Evolutionary conservation across 1,140 invertebrate genomes (phyloP).

Genomic region (Sminthurinus signatus): DNA sequence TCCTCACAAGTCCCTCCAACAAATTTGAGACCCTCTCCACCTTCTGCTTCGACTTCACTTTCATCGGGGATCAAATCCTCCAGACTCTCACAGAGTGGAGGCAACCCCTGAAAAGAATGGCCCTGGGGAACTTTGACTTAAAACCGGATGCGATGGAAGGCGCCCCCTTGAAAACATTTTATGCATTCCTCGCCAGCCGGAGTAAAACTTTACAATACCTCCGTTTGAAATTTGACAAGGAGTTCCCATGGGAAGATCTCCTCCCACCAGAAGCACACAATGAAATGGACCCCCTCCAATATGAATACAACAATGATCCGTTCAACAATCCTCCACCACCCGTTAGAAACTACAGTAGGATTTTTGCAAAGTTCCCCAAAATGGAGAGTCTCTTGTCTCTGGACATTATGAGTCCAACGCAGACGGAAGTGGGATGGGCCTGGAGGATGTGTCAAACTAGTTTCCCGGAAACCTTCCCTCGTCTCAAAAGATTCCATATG

Average conservation of each 20-base stretch:
- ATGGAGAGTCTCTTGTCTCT: not conserved
- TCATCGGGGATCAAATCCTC: not conserved
- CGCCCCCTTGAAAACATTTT: not conserved
- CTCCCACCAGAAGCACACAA: too few relatives aligned
- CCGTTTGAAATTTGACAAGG: not conserved
- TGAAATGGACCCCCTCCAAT: not conserved
- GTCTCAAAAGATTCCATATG: not conserved
- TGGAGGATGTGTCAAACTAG: not conserved
- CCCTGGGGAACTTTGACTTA: not conserved
- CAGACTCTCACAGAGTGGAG: not conserved
- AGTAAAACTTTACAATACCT: not conserved
- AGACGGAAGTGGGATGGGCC: not conserved
- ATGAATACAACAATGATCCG: too few relatives aligned
- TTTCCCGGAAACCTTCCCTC: not conserved
- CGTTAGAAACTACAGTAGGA: not conserved
- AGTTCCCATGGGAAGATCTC: slow-evolving; percentile 1
- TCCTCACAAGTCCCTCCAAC: not conserved
- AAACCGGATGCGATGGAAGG: not conserved
- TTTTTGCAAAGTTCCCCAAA: not conserved
- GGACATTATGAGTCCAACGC: not conserved
- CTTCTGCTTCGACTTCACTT: not conserved
- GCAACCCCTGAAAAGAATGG: not conserved
- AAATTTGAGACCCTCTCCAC: not conserved
- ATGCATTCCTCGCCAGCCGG: not conserved
- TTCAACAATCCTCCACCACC: not conserved